These are phyloP conservation scores for Hiodon tergisus DNA, from an alignment of 2,113 vertebrate species.

Conservation along the genomic window DNA sequence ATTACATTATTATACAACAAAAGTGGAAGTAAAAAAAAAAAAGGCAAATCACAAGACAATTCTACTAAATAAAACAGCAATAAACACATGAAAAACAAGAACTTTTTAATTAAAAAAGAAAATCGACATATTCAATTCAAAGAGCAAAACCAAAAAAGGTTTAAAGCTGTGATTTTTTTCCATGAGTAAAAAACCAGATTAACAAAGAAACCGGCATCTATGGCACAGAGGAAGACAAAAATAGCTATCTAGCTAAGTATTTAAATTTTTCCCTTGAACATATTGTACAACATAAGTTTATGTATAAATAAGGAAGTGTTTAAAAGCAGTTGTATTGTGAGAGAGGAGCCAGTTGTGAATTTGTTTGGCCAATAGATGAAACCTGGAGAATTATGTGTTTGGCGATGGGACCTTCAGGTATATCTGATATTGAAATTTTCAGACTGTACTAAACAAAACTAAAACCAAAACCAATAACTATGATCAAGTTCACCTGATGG, in stretches of 20 bases:
- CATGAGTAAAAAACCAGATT: conserved; percentile 55
- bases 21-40: neutral
- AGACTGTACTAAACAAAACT: too few species aligned
- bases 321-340: conserved; percentile 46
- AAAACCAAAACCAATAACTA: too few species aligned
- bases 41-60: neutral
- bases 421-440: neutral
- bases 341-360: conserved; percentile 39
- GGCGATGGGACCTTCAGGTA: conserved; percentile 4
- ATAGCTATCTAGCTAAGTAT: conserved; percentile 59
- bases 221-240: conserved; percentile 67
- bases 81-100: conserved; percentile 42
- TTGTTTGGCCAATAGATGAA: conserved; percentile 29
- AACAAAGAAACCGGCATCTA: conserved; percentile 58
- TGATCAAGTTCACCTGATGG: too few species aligned
- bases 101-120: conserved; percentile 57
- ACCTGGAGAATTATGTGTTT: conserved; percentile 23
- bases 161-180: conserved; percentile 33
- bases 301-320: conserved; percentile 69
- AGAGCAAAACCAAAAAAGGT: conserved; percentile 55
- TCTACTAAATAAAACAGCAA: neutral
- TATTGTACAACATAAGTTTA: conserved; percentile 68
- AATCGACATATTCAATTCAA: conserved; percentile 60
- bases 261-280: conserved; percentile 57
- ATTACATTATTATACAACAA: too few species aligned